Evolutionary conservation across 2,888 invertebrate species (phyloP).

Genomic region (Hydriomena furcata): DNA sequence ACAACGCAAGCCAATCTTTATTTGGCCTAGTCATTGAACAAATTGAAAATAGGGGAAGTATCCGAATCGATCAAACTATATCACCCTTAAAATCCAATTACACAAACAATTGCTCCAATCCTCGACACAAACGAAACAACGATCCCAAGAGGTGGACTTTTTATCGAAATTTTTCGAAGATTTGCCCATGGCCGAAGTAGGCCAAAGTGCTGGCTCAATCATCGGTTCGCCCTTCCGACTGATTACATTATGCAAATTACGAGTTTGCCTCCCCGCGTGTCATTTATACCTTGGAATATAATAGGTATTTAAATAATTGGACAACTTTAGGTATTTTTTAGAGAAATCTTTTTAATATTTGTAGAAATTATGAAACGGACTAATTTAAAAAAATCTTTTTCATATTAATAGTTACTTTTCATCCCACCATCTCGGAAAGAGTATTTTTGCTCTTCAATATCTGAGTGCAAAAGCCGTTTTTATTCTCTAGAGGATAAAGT

Average conservation of each 20-base stretch:
- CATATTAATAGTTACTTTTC: no score
- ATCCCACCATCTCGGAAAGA: no score
- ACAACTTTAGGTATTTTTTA: conserved; percentile 21
- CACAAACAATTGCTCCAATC: conserved; percentile 27
- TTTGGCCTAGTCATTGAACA: not conserved
- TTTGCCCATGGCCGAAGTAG: conserved; percentile 37
- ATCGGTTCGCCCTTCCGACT: conserved; percentile 55
- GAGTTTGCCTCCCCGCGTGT: conserved; percentile 43
- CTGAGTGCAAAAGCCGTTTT: no score
- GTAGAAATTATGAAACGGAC: not conserved
- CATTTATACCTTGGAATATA: conserved; percentile 50
- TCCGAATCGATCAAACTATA: conserved; percentile 20
- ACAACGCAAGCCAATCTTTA: not conserved
- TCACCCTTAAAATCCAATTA: conserved; percentile 27
- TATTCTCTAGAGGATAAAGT: no score
- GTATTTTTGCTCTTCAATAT: no score
- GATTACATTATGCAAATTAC: conserved; percentile 67
- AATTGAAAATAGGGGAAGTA: conserved; percentile 1
- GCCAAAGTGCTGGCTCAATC: conserved; percentile 55
- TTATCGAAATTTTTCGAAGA: conserved; percentile 20
- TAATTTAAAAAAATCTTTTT: no score
- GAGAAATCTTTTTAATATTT: not conserved
- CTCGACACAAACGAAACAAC: conserved; percentile 21
- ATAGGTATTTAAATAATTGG: conserved; percentile 34
- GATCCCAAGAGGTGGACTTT: conserved; percentile 21